phyloP scores from a whole-genome alignment of 37 sponge, comb jelly and placozoan genomes.

The Oscarella lobularis region DNA sequence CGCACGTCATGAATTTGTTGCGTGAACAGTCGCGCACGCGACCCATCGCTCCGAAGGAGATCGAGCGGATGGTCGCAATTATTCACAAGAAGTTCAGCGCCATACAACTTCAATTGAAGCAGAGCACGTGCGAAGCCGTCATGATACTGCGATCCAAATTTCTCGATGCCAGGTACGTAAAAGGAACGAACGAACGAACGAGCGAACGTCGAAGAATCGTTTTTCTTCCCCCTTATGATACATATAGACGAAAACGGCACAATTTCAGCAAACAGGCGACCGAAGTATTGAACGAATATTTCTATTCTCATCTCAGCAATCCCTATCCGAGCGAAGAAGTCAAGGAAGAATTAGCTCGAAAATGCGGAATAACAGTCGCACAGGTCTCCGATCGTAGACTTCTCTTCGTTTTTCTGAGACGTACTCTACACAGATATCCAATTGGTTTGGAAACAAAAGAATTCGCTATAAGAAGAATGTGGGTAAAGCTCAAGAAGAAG shows the following conservation, averaged over 20 bases:
- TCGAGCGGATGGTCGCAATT: constrained; percentile 8
- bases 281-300: constrained; percentile 21
- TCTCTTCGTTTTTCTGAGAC: too few species aligned
- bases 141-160: constrained; percentile 2
- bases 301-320: constrained; percentile 23
- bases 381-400: constrained; percentile 4
- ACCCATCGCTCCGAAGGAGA: constrained; percentile 7
- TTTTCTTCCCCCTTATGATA: too few species aligned
- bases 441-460: constrained; percentile 26
- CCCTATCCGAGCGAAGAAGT: constrained; percentile 26
- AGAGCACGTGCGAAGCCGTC: constrained; percentile 7
- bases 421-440: constrained; percentile 5
- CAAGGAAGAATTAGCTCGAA: constrained; percentile 16
- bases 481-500: constrained; percentile 8
- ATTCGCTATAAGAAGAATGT: constrained; percentile 17
- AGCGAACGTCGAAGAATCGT: too few species aligned
- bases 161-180: constrained; percentile 3
- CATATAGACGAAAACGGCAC: constrained; percentile 8
- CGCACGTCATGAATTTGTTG: constrained; percentile 8
- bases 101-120: constrained; percentile 7
- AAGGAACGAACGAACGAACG: not conserved
- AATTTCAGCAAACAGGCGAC: constrained; percentile 27
- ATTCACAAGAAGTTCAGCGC: constrained; percentile 6
- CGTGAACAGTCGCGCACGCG: constrained; percentile 4
- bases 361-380: constrained; percentile 14